These are phyloP conservation scores for Ischnura elegans DNA, from an alignment of 2,888 invertebrate species.

Conservation along the genomic window DNA sequence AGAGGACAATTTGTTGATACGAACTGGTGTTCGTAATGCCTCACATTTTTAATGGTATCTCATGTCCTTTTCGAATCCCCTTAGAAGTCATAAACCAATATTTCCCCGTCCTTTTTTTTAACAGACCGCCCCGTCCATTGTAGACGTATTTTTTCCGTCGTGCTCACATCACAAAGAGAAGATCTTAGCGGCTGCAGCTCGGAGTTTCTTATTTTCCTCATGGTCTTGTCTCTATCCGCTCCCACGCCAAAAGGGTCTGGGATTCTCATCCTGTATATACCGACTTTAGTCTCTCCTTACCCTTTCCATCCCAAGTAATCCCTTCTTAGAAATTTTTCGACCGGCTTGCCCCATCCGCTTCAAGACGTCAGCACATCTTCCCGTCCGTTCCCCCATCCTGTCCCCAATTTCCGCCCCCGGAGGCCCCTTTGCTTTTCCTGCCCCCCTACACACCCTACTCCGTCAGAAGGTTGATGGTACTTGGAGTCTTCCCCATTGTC, in stretches of 20 bases:
- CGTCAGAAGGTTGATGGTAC: too few species aligned
- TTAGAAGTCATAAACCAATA: constrained; percentile 35
- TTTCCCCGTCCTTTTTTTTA: neutral
- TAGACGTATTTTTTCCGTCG: neutral
- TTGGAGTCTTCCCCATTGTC: too few species aligned
- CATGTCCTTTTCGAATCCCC: constrained; percentile 6
- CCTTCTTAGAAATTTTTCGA: constrained; percentile 9
- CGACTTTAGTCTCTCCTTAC: neutral
- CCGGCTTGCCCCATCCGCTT: neutral
- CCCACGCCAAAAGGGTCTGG: neutral
- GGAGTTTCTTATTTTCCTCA: neutral
- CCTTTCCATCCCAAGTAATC: neutral
- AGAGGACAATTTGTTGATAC: constrained; percentile 6
- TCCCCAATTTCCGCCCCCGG: neutral
- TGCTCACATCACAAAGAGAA: neutral
- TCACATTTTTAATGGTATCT: neutral
- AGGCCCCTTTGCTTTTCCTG: neutral
- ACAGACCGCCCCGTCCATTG: neutral
- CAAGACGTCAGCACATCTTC: neutral
- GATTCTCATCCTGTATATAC: neutral
- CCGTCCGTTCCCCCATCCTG: neutral
- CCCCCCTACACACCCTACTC: neutral
- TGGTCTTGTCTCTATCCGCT: neutral
- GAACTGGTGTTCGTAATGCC: neutral
- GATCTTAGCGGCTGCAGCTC: neutral